Base-by-base conservation (phyloP, 2,797 vertebrate species). In the Pangasius sanitwongsei region DNA sequence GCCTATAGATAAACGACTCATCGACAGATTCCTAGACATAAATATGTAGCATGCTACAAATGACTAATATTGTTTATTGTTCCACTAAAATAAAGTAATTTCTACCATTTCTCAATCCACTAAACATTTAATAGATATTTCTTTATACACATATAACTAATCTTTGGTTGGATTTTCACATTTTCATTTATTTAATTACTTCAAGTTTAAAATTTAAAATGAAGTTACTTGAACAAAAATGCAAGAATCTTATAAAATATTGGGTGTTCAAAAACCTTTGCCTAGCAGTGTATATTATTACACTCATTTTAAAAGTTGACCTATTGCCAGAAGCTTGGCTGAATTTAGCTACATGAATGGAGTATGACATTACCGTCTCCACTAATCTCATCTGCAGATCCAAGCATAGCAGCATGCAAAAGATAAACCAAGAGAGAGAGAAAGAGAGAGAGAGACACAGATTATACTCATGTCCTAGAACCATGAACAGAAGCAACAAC, bases 311-410 rank as follows among this genome's bases (percentile, higher is more conserved):
- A 63, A 75, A 63, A 63, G 28, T 4, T 48, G 86, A 44, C 53
- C 41, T 63, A 48, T 9, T 48, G 55, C 72, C 55, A 86, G 69
- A 75, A 63, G 61, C 50, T 59, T 53, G 6, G 15, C 57, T 77
- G 84, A 88, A 91, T 63, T 80, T 59, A 57, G 61, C 91, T 90
- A 88, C 91, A 90, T 87, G 91, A 87, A 44, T 90, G 83, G 90
- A 93, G 94, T 91, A 85, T 87, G 91, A 89, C 95, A 96, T 97
- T 98, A 97, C 97, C 97, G 95, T 98, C 97, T 96, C 97, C 97
- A 96, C 97, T 97, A 97, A 97, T 96, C 96, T 97, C 97, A 95
- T 97, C 97, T 97, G 97, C 93, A 95, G 96, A 96, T 98, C 97
- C 97, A 92, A 94, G 95, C 93, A 86, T 77, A 77, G 85, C 77